Percentiles rank a stretch among this genome's conserved stretches.
These are phyloP conservation scores for Leptodactylus fallax DNA, from an alignment of 2,797 vertebrate genomes.

Conservation along the genomic window DNA sequence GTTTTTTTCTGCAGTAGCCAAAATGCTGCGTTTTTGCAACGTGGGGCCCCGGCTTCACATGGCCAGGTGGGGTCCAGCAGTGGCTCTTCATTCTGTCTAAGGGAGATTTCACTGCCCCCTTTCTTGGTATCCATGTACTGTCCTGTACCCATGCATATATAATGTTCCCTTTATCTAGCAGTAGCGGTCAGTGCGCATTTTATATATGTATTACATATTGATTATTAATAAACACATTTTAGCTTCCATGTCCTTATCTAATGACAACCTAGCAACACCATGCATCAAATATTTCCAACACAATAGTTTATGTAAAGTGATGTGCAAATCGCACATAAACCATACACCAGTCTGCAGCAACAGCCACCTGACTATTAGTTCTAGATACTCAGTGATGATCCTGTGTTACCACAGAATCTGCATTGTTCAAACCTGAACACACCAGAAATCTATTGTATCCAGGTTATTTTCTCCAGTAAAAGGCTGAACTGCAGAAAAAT, in stretches of 20 bases:
- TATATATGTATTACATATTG: too few species aligned
- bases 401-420: not conserved
- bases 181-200: too few species aligned
- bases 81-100: too few species aligned
- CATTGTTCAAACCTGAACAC: constrained; percentile 18
- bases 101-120: too few species aligned
- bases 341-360: not conserved
- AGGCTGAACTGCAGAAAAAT: not conserved
- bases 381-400: not conserved
- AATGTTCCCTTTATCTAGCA: too few species aligned
- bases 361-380: not conserved
- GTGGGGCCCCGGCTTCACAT: too few species aligned
- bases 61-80: too few species aligned
- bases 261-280: not conserved
- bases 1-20: too few species aligned
- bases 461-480: not conserved
- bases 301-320: not conserved
- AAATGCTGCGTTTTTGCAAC: too few species aligned
- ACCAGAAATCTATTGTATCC: constrained; percentile 9
- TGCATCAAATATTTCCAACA: not conserved
- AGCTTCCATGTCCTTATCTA: not conserved
- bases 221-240: not conserved
- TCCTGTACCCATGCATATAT: too few species aligned
- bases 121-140: too few species aligned
- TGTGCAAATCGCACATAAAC: not conserved